Percentiles rank a stretch among this genome's conserved stretches.
These are phyloP conservation scores for Anguilla pacifica DNA, from an alignment of 2,797 vertebrate species.

Conservation along the genomic window DNA sequence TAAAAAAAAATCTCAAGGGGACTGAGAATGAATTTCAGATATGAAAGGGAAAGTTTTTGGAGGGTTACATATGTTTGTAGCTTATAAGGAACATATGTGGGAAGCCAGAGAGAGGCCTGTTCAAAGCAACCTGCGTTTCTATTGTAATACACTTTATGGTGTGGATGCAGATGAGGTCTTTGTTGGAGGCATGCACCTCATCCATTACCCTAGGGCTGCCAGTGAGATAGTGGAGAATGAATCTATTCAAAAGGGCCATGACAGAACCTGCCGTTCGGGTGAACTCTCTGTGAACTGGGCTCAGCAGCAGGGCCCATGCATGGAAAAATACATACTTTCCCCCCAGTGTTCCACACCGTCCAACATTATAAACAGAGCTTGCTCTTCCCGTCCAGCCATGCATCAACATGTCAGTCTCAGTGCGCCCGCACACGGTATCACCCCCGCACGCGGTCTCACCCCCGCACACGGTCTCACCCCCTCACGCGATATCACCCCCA, in stretches of 20 bases:
- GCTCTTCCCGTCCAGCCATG: conserved; percentile 55
- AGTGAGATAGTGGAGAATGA: conserved; percentile 74
- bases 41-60: not conserved
- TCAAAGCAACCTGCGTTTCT: conserved; percentile 67
- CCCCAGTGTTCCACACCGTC: conserved; percentile 68
- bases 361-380: conserved; percentile 63
- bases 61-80: conserved; percentile 43
- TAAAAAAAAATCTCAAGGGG: not conserved
- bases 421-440: conserved; percentile 59
- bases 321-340: conserved; percentile 64
- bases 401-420: conserved; percentile 73
- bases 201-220: conserved; percentile 79
- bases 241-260: conserved; percentile 74
- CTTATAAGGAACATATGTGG: conserved; percentile 73
- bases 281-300: conserved; percentile 81
- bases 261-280: conserved; percentile 74
- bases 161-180: conserved; percentile 80
- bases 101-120: conserved; percentile 58
- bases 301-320: conserved; percentile 65
- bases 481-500: too few relatives aligned
- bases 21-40: not conserved
- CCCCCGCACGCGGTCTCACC: too few relatives aligned
- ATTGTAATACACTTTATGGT: conserved; percentile 73
- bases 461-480: too few relatives aligned
- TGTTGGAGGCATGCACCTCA: conserved; percentile 77